Evolutionary conservation across 1,140 invertebrate species (phyloP).

Genomic region (Aricia agestis): DNA sequence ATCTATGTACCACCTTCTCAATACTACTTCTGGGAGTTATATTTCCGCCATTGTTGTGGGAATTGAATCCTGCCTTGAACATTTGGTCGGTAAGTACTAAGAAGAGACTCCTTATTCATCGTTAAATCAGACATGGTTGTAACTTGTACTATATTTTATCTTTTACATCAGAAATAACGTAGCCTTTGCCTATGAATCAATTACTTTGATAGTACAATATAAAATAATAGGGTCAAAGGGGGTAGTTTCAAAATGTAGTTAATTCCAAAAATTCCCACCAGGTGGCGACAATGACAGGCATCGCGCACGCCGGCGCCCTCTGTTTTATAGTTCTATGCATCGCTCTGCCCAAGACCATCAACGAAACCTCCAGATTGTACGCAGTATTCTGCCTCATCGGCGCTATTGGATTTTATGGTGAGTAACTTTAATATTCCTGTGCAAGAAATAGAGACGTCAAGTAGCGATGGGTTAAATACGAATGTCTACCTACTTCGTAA

Average conservation of each 20-base stretch:
- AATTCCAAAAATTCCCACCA: slow-evolving; percentile 12
- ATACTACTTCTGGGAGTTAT: slow-evolving; percentile 55
- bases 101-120: not conserved
- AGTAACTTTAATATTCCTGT: slow-evolving; percentile 21
- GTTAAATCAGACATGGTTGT: no score
- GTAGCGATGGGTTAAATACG: no score
- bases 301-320: slow-evolving; percentile 52
- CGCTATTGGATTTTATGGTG: slow-evolving; percentile 66
- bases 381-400: slow-evolving; percentile 56
- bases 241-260: no score
- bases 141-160: no score
- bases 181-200: no score
- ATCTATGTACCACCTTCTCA: slow-evolving; percentile 60
- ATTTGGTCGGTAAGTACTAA: slow-evolving; percentile 61
- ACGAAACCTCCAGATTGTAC: slow-evolving; percentile 53
- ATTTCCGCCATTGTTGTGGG: slow-evolving; percentile 61
- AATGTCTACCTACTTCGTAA: no score
- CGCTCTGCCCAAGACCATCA: slow-evolving; percentile 55
- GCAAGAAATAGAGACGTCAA: no score
- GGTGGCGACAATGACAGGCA: slow-evolving; percentile 47
- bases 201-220: no score
- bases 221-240: no score
- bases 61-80: slow-evolving; percentile 58
- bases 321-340: slow-evolving; percentile 61
- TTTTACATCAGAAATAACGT: no score